Conservation (phyloP, 2,888 invertebrate genomes). For the Odontothrips loti region DNA sequence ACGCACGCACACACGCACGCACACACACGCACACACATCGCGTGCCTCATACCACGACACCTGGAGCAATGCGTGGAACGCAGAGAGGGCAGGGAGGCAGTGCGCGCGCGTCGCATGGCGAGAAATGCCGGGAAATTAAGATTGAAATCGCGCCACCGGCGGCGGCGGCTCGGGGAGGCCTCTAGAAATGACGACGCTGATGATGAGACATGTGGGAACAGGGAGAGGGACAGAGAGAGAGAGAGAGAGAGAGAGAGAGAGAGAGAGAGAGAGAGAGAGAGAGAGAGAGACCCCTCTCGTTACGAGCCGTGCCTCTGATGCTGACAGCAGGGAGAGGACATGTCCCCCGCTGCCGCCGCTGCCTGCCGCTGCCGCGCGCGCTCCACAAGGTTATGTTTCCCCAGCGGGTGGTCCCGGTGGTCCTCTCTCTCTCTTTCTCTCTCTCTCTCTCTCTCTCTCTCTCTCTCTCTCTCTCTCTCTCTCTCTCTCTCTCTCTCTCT, state of each 20-base stretch:
- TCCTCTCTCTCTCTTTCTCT: background rate
- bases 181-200: background rate
- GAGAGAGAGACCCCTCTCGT: too few species aligned
- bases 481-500: background rate
- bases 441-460: conserved; percentile 6
- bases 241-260: too few species aligned
- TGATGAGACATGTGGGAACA: conserved; percentile 6
- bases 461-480: background rate
- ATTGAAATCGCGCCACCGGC: background rate
- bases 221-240: background rate
- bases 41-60: background rate
- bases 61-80: background rate
- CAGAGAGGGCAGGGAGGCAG: background rate
- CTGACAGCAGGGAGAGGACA: too few species aligned
- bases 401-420: background rate
- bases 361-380: too few species aligned
- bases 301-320: too few species aligned
- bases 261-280: too few species aligned
- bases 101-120: background rate
- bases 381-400: too few species aligned
- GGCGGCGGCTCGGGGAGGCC: too few species aligned
- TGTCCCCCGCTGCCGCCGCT: too few species aligned
- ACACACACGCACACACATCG: background rate
- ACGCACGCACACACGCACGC: too few species aligned
- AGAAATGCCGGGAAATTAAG: conserved; percentile 11